Evolutionary conservation across 2,797 vertebrate genomes (phyloP), one percentile per base, ranked within the genome.

Genomic region (Diplodus puntazzo): DNA sequence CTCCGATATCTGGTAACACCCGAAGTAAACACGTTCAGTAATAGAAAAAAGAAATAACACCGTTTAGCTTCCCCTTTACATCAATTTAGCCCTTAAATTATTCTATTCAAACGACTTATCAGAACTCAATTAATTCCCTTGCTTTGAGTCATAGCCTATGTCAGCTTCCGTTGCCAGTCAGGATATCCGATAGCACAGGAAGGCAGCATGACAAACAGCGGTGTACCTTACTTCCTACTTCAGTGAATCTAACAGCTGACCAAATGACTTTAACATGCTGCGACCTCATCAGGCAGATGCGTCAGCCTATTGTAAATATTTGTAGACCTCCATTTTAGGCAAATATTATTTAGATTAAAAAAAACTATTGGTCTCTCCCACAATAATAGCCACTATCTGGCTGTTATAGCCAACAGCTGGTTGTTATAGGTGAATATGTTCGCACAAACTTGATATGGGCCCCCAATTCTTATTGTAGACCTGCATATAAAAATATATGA

Each of bases 211-310:
- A n/a, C 65, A 77, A 66, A 65, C 27, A 74, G 60, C 18, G 43
- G 67, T 62, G n/a, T 60, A 2, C 42, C 17, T 63, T 58, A 79
- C 88, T 87, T 91, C 87, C 87, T 81, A 58, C 59, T 66, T 73
- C 1, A 17, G 63, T 57, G 2, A 68, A 73, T 60, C 46, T 65
- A 64, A 54, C 30, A 5, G 45, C 21, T 42, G 50, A 10, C 48
- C 60, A 12, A 54, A 72, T 86, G 80, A 67, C 78, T 61, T 71
- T 62, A 21, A 70, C 53, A 23, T 34, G n/a, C 4, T 55, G 52
- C 2, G 13, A 10, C 61, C 43, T 49, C 13, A 66, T 1, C 77
- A 48, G 71, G 50, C 18, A 46, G n/a, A 46, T 30, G 42, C 20
- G 16, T 45, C 62, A 12, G 3, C 4, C 48, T 13, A 6, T 23